Conservation (phyloP, 2,797 vertebrate species). For the Acipenser transmontanus region DNA sequence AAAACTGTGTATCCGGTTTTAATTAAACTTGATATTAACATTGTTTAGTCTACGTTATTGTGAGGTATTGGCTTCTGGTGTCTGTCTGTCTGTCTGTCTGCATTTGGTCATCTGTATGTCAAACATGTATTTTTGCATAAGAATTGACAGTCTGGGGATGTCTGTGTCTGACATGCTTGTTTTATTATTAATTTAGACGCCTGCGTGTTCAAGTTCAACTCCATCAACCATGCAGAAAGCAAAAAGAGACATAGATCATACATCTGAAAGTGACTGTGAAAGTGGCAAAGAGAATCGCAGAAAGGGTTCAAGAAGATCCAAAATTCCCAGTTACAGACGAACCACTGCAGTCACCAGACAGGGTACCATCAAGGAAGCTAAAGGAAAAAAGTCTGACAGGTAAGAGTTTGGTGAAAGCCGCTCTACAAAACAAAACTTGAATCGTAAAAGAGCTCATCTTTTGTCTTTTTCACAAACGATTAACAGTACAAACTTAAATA, state of each 20-base stretch:
- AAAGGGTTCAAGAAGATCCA: slow-evolving; percentile 48
- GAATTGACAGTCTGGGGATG: too few species aligned
- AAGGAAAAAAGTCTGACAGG: slow-evolving; percentile 61
- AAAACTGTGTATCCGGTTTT: too few species aligned
- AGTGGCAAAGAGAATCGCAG: slow-evolving; percentile 71
- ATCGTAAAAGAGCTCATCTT: background rate
- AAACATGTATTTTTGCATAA: too few species aligned
- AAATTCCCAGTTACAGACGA: slow-evolving; percentile 55
- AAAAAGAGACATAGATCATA: slow-evolving; percentile 79
- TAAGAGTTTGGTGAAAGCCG: slow-evolving; percentile 30
- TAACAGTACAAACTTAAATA: too few species aligned
- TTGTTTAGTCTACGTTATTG: too few species aligned
- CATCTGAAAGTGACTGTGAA: slow-evolving; percentile 85
- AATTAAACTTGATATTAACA: too few species aligned
- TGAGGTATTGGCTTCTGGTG: too few species aligned
- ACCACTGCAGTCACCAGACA: slow-evolving; percentile 36
- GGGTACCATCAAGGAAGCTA: slow-evolving; percentile 39
- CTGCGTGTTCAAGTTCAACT: slow-evolving; percentile 36
- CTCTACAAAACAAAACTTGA: background rate
- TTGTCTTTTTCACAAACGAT: background rate
- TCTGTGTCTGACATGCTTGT: background rate
- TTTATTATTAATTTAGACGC: slow-evolving; percentile 49
- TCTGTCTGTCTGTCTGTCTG: too few species aligned
- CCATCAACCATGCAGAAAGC: slow-evolving; percentile 52
- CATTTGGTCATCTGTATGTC: too few species aligned